These are phyloP conservation scores for Ia io DNA, from an alignment of 2,113 vertebrate species.

Conservation along the genomic window DNA sequence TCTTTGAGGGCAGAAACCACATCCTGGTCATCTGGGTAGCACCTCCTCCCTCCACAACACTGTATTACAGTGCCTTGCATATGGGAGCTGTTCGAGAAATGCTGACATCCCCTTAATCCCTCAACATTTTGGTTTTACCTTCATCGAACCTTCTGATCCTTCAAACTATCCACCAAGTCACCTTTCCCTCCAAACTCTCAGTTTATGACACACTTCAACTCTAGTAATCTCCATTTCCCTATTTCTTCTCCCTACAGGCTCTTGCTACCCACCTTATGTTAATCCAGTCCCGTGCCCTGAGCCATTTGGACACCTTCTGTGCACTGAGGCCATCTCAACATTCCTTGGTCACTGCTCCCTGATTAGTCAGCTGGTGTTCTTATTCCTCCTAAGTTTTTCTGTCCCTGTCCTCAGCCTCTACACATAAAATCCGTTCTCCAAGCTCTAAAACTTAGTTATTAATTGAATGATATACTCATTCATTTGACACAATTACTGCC, in stretches of 20 bases:
- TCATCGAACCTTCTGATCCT: not conserved
- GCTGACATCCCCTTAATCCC: not conserved
- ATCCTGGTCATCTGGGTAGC: not conserved
- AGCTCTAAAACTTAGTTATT: not conserved
- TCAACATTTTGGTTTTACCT: not conserved
- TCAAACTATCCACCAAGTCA: not conserved
- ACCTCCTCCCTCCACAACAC: not conserved
- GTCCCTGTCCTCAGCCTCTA: not conserved
- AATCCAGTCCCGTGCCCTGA: no score
- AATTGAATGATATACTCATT: not conserved
- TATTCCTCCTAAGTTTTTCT: not conserved
- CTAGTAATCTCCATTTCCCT: not conserved
- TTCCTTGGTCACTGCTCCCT: no score
- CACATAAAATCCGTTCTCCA: not conserved
- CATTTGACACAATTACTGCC: no score
- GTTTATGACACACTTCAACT: not conserved
- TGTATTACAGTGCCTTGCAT: no score
- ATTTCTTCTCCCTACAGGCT: not conserved
- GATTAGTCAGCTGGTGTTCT: not conserved
- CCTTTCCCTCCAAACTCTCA: not conserved
- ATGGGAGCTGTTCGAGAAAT: not conserved
- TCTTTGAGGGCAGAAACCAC: not conserved
- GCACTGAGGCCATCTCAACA: not conserved
- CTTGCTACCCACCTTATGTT: fast-evolving
- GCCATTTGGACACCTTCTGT: not conserved